Evolutionary conservation across 2,888 invertebrate species (phyloP).

Genomic region (Drosophila mettleri): DNA sequence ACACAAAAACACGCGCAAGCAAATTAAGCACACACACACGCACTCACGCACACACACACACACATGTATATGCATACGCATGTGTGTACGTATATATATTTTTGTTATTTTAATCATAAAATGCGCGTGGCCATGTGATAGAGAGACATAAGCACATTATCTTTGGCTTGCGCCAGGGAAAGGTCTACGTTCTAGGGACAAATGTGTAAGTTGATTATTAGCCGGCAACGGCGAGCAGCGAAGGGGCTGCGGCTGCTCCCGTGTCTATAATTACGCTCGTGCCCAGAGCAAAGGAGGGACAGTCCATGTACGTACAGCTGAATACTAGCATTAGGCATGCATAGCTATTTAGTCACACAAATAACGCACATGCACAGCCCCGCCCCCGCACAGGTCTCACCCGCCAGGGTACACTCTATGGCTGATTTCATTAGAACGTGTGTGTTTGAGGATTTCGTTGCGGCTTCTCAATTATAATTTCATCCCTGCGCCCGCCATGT

Average conservation of each 20-base stretch:
- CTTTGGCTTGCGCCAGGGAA: conserved; percentile 7
- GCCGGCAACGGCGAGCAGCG: conserved; percentile 32
- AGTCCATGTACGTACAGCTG: conserved; percentile 68
- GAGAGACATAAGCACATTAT: conserved; percentile 58
- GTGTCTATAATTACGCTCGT: conserved; percentile 71
- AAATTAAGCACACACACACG: conserved; percentile 4
- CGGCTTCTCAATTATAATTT: conserved; percentile 75
- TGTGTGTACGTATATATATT: conserved; percentile 27
- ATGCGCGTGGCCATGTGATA: conserved; percentile 60
- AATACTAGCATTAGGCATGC: conserved; percentile 76
- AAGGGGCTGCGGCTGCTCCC: conserved; percentile 30
- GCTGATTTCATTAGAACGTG: conserved; percentile 65
- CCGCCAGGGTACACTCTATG: neutral
- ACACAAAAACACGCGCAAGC: conserved; percentile 28
- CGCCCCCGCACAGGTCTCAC: conserved; percentile 4
- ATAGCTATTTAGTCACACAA: conserved; percentile 67
- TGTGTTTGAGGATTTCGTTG: conserved; percentile 66
- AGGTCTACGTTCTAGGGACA: conserved; percentile 26
- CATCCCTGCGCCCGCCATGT: conserved; percentile 47
- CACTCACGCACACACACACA: conserved; percentile 5
- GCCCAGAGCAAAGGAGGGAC: conserved; percentile 48
- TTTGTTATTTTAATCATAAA: conserved; percentile 73
- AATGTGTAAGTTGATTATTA: conserved; percentile 76
- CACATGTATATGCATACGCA: neutral
- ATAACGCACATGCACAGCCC: conserved; percentile 34